Evolutionary conservation across 2,113 vertebrate species (phyloP).

Genomic region (Donacobius atricapilla): DNA sequence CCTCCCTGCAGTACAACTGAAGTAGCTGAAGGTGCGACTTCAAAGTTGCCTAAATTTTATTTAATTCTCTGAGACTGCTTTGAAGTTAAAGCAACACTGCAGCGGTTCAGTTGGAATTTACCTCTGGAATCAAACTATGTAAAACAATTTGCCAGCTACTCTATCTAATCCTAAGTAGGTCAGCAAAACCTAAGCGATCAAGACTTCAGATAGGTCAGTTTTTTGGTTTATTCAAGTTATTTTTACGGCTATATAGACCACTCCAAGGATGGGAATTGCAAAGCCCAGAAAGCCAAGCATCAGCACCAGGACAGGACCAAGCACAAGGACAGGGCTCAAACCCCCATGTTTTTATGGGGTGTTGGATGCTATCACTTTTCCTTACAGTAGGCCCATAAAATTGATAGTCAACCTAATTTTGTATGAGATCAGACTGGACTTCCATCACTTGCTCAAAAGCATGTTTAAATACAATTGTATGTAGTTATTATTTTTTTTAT

Average conservation of each 20-base stretch:
- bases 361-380: not conserved
- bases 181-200: not conserved
- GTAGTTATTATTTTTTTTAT: not conserved
- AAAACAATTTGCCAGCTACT: not conserved
- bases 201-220: not conserved
- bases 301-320: not conserved
- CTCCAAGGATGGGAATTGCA: not conserved
- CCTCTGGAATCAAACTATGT: not conserved
- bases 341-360: fast-evolving
- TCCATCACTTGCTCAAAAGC: not conserved
- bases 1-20: not conserved
- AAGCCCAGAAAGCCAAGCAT: not conserved
- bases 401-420: not conserved
- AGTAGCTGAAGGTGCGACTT: not conserved
- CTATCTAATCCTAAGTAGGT: not conserved
- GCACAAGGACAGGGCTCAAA: not conserved
- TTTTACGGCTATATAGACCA: not conserved
- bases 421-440: not conserved
- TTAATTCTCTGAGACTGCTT: not conserved
- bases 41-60: not conserved
- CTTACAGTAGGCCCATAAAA: not conserved
- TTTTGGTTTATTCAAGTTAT: not conserved
- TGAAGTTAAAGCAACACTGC: not conserved
- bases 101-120: not conserved
- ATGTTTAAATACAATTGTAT: not conserved